Conservation (phyloP, 2,888 invertebrate genomes). For the Drosophila pseudotalamancana region DNA sequence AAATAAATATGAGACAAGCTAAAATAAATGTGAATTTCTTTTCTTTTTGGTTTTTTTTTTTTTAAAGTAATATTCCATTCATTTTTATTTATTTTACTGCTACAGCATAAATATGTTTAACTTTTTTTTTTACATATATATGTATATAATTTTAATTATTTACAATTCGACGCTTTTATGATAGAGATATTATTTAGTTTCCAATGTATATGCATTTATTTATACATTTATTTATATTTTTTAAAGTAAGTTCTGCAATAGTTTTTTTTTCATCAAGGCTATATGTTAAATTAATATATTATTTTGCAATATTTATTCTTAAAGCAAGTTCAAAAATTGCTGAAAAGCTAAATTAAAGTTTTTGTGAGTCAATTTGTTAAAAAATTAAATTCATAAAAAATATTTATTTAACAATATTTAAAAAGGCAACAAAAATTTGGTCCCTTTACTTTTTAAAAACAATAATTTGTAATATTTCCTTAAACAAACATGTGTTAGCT, state of each 20-base stretch:
- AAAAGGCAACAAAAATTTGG: conserved; percentile 67
- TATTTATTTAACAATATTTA: not conserved
- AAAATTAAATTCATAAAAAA: not conserved
- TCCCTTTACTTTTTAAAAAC: conserved; percentile 55
- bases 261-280: conserved; percentile 55
- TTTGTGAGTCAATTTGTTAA: not conserved
- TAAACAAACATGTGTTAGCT: too few relatives aligned
- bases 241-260: conserved; percentile 50
- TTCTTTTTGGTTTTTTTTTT: too few relatives aligned
- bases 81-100: conserved; percentile 1
- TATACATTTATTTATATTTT: not conserved
- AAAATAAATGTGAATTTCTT: conserved; percentile 35
- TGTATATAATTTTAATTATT: conserved; percentile 38
- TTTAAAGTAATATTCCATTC: too few relatives aligned
- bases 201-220: conserved; percentile 4
- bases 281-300: conserved; percentile 61
- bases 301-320: conserved; percentile 6
- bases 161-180: conserved; percentile 47
- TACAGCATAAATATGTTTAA: not conserved
- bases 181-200: not conserved
- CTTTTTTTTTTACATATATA: conserved; percentile 18
- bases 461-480: not conserved
- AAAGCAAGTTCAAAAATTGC: conserved; percentile 1
- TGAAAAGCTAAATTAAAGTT: conserved; percentile 14
- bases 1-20: conserved; percentile 59